These are phyloP conservation scores for Nansenia antarctica DNA, from an alignment of 2,113 vertebrate genomes.

Conservation along the genomic window DNA sequence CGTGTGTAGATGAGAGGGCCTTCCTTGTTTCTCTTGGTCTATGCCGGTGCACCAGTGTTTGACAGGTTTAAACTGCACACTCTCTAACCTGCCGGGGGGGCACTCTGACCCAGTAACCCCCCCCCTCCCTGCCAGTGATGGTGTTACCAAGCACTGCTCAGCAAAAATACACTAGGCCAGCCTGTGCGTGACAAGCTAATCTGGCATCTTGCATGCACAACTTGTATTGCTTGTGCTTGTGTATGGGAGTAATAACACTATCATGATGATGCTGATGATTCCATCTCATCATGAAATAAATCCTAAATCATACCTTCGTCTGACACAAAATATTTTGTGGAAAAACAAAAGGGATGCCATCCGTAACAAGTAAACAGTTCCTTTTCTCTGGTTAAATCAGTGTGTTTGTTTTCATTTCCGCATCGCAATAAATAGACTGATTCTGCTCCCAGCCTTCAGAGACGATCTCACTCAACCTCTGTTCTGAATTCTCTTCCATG, in stretches of 20 bases:
- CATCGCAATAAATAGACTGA: no score
- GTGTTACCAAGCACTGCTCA: slow-evolving; percentile 6
- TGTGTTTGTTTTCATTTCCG: no score
- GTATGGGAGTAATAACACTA: neutral
- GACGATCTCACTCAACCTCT: no score
- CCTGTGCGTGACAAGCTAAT: slow-evolving; percentile 7
- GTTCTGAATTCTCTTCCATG: neutral
- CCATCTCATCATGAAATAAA: no score
- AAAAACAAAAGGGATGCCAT: no score
- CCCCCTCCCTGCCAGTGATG: slow-evolving; percentile 3
- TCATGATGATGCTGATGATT: neutral
- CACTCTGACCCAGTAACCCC: slow-evolving; percentile 19
- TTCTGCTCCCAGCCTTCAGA: no score
- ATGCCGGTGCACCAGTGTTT: slow-evolving; percentile 22
- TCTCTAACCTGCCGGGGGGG: slow-evolving; percentile 1
- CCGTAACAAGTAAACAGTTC: no score
- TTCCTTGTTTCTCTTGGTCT: no score
- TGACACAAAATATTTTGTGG: no score
- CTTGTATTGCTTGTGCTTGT: neutral
- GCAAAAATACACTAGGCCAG: neutral
- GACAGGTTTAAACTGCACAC: slow-evolving; percentile 25
- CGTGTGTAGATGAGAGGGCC: no score
- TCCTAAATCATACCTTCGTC: no score
- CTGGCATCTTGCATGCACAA: neutral
- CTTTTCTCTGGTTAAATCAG: no score